phyloP scores from a whole-genome alignment of 2,797 vertebrate species.

The Arremon aurantiirostris region DNA sequence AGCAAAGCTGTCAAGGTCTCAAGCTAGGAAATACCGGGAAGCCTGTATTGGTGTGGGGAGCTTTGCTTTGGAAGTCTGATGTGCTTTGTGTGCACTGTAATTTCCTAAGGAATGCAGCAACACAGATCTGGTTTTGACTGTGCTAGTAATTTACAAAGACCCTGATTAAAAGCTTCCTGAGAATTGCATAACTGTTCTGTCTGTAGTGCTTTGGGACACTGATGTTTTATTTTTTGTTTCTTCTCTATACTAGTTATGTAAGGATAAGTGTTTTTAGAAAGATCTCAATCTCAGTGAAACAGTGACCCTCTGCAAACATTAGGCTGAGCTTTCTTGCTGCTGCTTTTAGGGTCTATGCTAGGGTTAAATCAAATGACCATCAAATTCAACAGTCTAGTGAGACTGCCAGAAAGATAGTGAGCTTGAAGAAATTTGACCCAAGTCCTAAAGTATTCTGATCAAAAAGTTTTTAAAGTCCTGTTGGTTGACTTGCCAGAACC shows the following conservation, averaged over 20 bases:
- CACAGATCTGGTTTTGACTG: neutral
- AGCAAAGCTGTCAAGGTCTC: neutral
- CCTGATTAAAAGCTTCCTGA: neutral
- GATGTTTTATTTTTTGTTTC: neutral
- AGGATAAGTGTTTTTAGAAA: neutral
- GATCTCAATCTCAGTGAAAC: neutral
- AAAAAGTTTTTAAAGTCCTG: neutral
- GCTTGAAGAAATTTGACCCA: neutral
- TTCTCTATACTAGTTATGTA: neutral
- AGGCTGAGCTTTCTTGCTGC: neutral
- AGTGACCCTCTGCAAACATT: fast-evolving
- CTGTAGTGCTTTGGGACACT: neutral
- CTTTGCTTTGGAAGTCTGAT: neutral
- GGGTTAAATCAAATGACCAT: neutral
- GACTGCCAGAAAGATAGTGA: neutral
- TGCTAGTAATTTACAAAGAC: neutral
- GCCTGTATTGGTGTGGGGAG: neutral
- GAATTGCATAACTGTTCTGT: neutral
- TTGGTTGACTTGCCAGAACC: slow-evolving; percentile 44
- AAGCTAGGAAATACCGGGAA: neutral
- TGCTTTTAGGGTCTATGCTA: neutral
- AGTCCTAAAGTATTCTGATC: neutral
- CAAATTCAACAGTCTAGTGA: neutral
- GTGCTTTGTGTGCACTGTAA: neutral
- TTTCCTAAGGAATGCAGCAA: neutral